These are phyloP conservation scores for Pampusana beccarii DNA, from an alignment of 2,113 vertebrate genomes.

Conservation along the genomic window DNA sequence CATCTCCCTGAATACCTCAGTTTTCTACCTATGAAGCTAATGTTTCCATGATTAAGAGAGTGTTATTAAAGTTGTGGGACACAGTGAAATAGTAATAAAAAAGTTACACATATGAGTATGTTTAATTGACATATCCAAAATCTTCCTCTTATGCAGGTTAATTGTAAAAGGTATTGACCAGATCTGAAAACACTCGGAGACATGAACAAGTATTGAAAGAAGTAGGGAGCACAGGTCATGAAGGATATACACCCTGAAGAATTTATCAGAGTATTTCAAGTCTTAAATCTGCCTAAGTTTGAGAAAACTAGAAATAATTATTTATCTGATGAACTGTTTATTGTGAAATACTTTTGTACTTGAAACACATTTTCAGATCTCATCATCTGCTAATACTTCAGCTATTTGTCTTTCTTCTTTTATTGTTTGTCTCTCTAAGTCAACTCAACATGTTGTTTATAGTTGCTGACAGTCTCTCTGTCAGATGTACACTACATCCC, in stretches of 20 bases:
- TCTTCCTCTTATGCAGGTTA: neutral
- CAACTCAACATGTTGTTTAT: conserved; percentile 23
- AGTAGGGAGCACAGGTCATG: neutral
- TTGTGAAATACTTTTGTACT: conserved; percentile 1
- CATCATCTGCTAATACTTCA: conserved; percentile 19
- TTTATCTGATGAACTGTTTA: neutral
- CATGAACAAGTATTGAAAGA: neutral
- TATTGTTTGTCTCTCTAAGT: conserved; percentile 4
- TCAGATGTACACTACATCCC: neutral
- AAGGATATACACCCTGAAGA: neutral
- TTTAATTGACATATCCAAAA: neutral
- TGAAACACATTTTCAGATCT: neutral
- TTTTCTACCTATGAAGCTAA: neutral
- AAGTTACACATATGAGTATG: neutral
- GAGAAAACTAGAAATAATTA: neutral
- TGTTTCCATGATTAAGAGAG: neutral
- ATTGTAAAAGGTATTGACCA: neutral
- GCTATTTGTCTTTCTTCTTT: conserved; percentile 34
- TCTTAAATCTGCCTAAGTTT: neutral
- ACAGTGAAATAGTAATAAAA: neutral
- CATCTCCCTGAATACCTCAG: neutral
- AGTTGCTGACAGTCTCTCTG: neutral
- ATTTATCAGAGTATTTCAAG: neutral
- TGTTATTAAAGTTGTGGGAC: neutral
- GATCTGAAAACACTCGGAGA: neutral